Evolutionary conservation across 2,888 invertebrate species (phyloP).

Genomic region (Drosophila rellima): DNA sequence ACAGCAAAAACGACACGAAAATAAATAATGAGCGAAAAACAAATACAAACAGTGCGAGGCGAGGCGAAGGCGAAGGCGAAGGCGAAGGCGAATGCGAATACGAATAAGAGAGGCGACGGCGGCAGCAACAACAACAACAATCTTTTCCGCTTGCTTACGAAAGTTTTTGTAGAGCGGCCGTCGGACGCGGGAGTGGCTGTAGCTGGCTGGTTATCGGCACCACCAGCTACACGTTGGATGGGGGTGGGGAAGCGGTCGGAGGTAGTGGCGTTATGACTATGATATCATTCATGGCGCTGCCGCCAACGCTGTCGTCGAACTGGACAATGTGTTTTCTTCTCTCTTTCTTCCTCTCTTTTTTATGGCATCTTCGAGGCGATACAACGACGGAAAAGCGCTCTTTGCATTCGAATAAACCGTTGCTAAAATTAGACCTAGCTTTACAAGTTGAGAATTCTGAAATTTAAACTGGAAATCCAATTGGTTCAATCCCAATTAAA

Average conservation of each 20-base stretch:
- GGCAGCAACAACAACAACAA: constrained; percentile 42
- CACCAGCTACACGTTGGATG: constrained; percentile 30
- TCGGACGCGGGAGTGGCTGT: constrained; percentile 41
- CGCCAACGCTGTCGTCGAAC: constrained; percentile 52
- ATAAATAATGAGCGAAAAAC: constrained; percentile 77
- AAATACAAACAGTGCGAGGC: constrained; percentile 61
- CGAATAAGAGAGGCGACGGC: constrained; percentile 50
- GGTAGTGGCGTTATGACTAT: constrained; percentile 57
- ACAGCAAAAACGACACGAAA: constrained; percentile 78
- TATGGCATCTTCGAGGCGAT: constrained; percentile 47
- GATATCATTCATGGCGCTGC: constrained; percentile 71
- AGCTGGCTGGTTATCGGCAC: constrained; percentile 56
- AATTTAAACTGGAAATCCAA: constrained; percentile 8
- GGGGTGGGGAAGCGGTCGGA: constrained; percentile 6
- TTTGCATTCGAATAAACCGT: constrained; percentile 52
- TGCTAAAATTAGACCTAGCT: constrained; percentile 23
- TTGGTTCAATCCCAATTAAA: constrained; percentile 6
- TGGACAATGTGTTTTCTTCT: constrained; percentile 52
- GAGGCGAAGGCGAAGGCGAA: constrained; percentile 47
- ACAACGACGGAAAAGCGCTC: constrained; percentile 48
- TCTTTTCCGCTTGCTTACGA: constrained; percentile 65
- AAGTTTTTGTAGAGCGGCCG: constrained; percentile 53
- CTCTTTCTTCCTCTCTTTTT: constrained; percentile 44
- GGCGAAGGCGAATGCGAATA: constrained; percentile 54
- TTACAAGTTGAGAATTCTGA: constrained; percentile 8